Conservation (phyloP, 2,113 vertebrate genomes). For the Ceratotherium simum region DNA sequence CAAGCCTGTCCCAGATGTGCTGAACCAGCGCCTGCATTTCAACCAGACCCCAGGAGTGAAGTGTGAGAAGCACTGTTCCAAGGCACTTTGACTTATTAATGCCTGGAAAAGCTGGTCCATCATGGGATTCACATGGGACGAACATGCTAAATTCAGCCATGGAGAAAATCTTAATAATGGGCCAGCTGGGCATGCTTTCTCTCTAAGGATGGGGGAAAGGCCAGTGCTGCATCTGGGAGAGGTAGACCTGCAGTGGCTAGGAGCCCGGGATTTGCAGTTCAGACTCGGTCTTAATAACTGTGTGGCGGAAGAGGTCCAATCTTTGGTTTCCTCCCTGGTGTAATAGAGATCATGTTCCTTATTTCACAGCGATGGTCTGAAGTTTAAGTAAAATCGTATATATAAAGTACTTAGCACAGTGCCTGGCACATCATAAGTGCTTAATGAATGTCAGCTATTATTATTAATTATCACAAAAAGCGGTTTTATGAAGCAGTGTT, state of each 20-base stretch:
- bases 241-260: too few relatives aligned
- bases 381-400: not conserved
- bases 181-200: accelerated
- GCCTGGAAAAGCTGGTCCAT: not conserved
- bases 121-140: not conserved
- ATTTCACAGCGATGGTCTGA: not conserved
- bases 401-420: not conserved
- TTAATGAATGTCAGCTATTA: not conserved
- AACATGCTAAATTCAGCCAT: not conserved
- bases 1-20: accelerated
- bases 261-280: not conserved
- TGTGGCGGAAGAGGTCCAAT: not conserved
- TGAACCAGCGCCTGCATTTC: not conserved
- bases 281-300: not conserved
- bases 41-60: not conserved
- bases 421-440: accelerated
- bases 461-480: not conserved
- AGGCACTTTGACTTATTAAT: not conserved
- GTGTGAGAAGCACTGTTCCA: not conserved
- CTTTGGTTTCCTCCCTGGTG: not conserved
- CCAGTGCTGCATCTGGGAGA: not conserved
- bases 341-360: not conserved
- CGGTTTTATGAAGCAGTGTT: not conserved
- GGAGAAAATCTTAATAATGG: not conserved
- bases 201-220: not conserved